Percentiles rank a stretch among this genome's conserved stretches.
phyloP scores from a whole-genome alignment of 2,888 invertebrate species.

The Melanchra persicariae region DNA sequence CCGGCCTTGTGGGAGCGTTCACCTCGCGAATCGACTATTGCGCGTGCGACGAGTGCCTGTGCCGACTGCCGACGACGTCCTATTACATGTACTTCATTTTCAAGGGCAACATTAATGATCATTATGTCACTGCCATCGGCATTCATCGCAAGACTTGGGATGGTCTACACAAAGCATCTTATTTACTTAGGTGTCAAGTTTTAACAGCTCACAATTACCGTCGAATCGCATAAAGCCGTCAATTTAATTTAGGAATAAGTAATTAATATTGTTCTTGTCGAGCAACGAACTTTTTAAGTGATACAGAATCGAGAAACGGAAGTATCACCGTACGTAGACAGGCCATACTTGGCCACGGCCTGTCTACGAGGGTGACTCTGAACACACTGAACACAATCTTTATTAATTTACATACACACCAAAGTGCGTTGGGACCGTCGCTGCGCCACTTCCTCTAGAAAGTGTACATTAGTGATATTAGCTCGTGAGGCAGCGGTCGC shows the following conservation, averaged over 20 bases:
- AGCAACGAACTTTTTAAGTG: conserved; percentile 42
- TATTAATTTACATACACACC: conserved; percentile 63
- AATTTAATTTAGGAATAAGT: conserved; percentile 19
- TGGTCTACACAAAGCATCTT: conserved; percentile 5
- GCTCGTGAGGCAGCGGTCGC: conserved; percentile 65
- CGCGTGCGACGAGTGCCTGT: conserved; percentile 62
- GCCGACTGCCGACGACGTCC: conserved; percentile 71
- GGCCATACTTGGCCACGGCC: conserved; percentile 39
- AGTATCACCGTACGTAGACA: conserved; percentile 50
- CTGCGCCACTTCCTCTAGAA: conserved; percentile 73
- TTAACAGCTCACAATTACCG: conserved; percentile 13
- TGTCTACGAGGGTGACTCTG: conserved; percentile 47
- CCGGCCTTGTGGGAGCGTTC: conserved; percentile 87
- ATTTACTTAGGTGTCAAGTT: not conserved
- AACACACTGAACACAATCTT: conserved; percentile 44
- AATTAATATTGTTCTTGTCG: conserved; percentile 15
- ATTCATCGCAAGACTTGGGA: conserved; percentile 36
- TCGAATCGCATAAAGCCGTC: not conserved
- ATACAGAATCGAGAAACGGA: conserved; percentile 55
- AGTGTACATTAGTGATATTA: conserved; percentile 64
- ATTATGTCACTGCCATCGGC: conserved; percentile 79
- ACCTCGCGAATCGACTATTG: conserved; percentile 80
- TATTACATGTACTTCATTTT: conserved; percentile 79
- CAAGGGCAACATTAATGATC: conserved; percentile 80
- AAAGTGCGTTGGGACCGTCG: conserved; percentile 57